A percentile compares a stretch with the other conserved stretches of the same genome.
phyloP scores from a whole-genome alignment of 2,113 vertebrate genomes.

The Ammodytes dubius region DNA sequence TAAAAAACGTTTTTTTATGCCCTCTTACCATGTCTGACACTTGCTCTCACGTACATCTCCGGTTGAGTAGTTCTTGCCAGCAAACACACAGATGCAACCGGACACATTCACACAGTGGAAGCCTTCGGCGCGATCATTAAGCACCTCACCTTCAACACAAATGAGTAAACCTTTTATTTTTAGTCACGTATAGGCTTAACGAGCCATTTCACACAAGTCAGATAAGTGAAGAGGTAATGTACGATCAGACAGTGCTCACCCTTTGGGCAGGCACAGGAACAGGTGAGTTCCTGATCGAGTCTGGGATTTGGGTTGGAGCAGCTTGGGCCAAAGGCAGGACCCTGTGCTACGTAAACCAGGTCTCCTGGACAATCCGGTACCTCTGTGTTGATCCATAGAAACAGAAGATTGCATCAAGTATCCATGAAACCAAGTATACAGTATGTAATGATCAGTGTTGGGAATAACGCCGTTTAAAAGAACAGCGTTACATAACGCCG shows the following conservation, averaged over 20 bases:
- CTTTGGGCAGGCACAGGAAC: conserved; percentile 74
- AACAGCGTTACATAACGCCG: too few relatives aligned
- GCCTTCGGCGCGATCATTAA: conserved; percentile 65
- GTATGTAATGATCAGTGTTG: too few relatives aligned
- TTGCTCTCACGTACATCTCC: conserved; percentile 60
- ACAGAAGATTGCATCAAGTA: background rate
- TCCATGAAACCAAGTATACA: background rate
- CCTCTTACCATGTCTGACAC: conserved; percentile 80
- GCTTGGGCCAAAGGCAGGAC: conserved; percentile 67
- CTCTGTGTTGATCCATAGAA: conserved; percentile 56
- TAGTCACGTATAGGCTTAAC: background rate
- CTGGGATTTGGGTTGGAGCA: conserved; percentile 73
- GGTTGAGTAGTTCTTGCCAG: conserved; percentile 46
- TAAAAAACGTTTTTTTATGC: background rate
- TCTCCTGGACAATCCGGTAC: conserved; percentile 69
- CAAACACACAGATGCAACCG: conserved; percentile 75
- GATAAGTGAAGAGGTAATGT: background rate
- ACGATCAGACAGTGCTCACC: conserved; percentile 49
- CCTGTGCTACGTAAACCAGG: conserved; percentile 62
- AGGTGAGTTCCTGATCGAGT: conserved; percentile 24
- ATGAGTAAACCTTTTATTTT: background rate
- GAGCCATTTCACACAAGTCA: background rate
- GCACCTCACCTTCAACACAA: conserved; percentile 65
- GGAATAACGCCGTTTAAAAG: too few relatives aligned
- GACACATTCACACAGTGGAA: conserved; percentile 53